Conservation (phyloP, 1,140 invertebrate species). For the Pteromalus puparum region DNA sequence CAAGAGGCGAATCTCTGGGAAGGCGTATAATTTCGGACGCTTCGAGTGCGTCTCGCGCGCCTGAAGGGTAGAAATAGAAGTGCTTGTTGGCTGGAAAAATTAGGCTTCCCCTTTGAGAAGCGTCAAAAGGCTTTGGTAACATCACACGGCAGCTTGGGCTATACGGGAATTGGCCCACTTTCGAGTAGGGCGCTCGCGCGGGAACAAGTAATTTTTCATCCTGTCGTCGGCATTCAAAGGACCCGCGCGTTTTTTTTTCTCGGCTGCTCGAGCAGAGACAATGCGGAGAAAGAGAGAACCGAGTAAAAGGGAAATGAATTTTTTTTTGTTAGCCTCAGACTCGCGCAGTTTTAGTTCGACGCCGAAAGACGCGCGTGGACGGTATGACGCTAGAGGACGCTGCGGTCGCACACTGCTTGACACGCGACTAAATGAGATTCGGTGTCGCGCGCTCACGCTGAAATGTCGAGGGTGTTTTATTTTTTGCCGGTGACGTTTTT, state of each 20-base stretch:
- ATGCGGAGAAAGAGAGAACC: slow-evolving; percentile 27
- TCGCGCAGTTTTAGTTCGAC: too few relatives aligned
- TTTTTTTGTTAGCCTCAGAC: too few relatives aligned
- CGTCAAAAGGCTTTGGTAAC: background rate
- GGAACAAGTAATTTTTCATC: background rate
- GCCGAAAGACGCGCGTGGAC: too few relatives aligned
- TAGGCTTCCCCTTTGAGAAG: background rate
- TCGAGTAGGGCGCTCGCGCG: too few relatives aligned
- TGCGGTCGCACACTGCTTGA: too few relatives aligned
- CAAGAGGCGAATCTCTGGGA: background rate
- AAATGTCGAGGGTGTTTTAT: background rate
- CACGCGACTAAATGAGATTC: too few relatives aligned
- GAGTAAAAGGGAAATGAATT: background rate
- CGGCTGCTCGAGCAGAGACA: too few relatives aligned
- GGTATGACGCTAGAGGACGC: too few relatives aligned
- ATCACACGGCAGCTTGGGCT: background rate
- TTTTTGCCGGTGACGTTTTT: background rate
- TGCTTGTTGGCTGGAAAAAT: background rate
- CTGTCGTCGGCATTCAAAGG: background rate
- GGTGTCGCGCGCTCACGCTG: too few relatives aligned
- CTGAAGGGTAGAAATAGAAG: background rate
- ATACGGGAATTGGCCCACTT: background rate
- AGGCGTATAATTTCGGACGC: background rate
- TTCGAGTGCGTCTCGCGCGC: too few relatives aligned
- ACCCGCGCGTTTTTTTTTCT: background rate